Base-by-base conservation (phyloP, 2,113 vertebrate genomes). In the Heterochromis multidens region DNA sequence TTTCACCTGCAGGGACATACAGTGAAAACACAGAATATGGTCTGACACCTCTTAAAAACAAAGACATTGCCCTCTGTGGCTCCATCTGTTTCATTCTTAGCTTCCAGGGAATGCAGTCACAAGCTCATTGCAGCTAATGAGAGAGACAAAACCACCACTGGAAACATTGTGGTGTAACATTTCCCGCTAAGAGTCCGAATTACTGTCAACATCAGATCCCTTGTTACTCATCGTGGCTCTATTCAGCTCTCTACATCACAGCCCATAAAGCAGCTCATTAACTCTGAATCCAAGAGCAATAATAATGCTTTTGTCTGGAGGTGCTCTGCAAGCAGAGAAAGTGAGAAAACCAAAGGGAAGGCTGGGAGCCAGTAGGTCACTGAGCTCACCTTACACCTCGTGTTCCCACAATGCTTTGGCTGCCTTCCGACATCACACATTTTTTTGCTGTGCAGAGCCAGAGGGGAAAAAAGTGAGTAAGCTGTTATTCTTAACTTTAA, bases 241-340 rank as follows among this genome's bases (percentile, higher is more conserved):
- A 29, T 92, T 87, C 63, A 80, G 27, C 81, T 78, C 56, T n/a
- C 56, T 78, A 82, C 83, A 90, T 90, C 82, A 37, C 87, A 86
- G 80, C 67, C 81, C 37, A 78, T 93, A 88, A 94, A 93, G 25
- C 11, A 1, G 59, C 77, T 86, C 57, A 93, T 93, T 94, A 91
- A 93, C 88, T 92, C 89, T 35, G 82, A 89, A 79, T 84, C 80
- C 82, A 70, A 86, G 82, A 88, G 85, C 72, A 89, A 94, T 95
- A 95, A 95, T 87, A 79, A 94, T 83, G 86, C 90, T 92, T 94
- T 95, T 96, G 94, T 95, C 90, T 90, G 84, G 59, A 80, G 87
- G 81, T 58, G 77, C 54, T 37, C 90, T 89, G 91, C 86, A 63
- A 84, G 84, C 80, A 87, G 83, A 78, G 88, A 94, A 86, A 86